Evolutionary conservation across 2,113 vertebrate species (phyloP), one percentile per base, ranked within the genome.

Genomic region (Fulmarus glacialis): DNA sequence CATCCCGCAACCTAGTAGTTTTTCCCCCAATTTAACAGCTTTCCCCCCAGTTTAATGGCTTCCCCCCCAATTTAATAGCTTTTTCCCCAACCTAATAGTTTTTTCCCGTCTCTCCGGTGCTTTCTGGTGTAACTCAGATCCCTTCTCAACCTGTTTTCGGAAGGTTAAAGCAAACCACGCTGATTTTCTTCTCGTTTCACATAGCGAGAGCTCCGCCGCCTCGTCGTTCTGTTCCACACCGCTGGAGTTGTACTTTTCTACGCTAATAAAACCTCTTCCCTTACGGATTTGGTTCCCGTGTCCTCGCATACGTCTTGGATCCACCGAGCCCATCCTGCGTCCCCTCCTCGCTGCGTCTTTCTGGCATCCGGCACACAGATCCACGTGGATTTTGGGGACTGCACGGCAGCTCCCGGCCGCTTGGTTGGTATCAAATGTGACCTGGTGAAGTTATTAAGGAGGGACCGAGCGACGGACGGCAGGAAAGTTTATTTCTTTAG

Each of bases 151-250:
- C 50, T 2, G 4, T 20, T 59, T 59, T 30, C 29, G 4, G 42
- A 40, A 26, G 22, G 13, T 27, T 38, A 13, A 59, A 70, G 43
- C 53, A 21, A 82, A 21, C 45, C 29, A 34, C 5, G 3, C 8
- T 1, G 43, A 4, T 71, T 29, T 71, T 71, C 55, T 59, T 59
- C 66, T 40, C n/a, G 66, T 55, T 55, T 5, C 40, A 13, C 9
- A 8, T 1, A 22, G 38, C 21, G 2, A 11, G 20, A 50, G 42
- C 75, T 32, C 38, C 15, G 12, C 20, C 4, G 24, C 24, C 32
- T 3, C 2, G 8, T 14, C 8, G 16, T 30, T 38, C 40, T 3
- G 23, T 60, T 79, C 47, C 36, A 2, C 2, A 12, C 20, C 2
- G 5, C 50, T 8, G 24, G 38, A 43, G 4, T 11, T 10, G 32